A percentile compares a stretch with the other conserved stretches of the same genome.
phyloP scores from a whole-genome alignment of 2,888 invertebrate species.

The Panorpa germanica region DNA sequence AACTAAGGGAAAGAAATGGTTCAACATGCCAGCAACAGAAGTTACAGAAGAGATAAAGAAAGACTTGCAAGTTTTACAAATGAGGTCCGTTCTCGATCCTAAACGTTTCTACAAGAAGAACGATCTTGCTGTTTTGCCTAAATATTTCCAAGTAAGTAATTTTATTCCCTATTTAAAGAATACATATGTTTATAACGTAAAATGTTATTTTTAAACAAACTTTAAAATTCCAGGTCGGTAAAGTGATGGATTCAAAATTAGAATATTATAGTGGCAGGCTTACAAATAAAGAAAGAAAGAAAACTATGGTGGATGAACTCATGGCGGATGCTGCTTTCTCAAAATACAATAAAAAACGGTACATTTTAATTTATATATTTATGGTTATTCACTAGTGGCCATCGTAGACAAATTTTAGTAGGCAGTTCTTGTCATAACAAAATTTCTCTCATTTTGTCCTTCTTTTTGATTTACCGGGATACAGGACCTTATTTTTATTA shows the following conservation, averaged over 20 bases:
- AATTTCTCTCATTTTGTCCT: too few relatives aligned
- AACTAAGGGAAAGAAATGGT: constrained; percentile 81
- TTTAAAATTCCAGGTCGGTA: constrained; percentile 39
- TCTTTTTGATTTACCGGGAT: too few relatives aligned
- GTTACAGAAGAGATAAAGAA: constrained; percentile 73
- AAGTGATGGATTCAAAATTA: constrained; percentile 63
- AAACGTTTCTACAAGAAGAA: constrained; percentile 92
- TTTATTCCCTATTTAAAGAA: constrained; percentile 8
- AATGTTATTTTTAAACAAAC: constrained; percentile 8
- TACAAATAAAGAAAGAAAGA: constrained; percentile 71
- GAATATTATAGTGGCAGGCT: constrained; percentile 76
- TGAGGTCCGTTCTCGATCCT: constrained; percentile 82
- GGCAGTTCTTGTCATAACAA: too few relatives aligned
- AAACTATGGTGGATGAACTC: constrained; percentile 84
- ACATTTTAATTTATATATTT: too few relatives aligned
- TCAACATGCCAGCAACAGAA: constrained; percentile 72
- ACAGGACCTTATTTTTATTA: too few relatives aligned
- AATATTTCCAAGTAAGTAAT: constrained; percentile 69
- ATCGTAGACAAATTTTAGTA: too few relatives aligned
- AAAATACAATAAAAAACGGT: constrained; percentile 61
- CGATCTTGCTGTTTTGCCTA: constrained; percentile 69
- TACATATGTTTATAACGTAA: constrained; percentile 8
- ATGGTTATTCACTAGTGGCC: too few relatives aligned
- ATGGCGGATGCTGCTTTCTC: constrained; percentile 75
- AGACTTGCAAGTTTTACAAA: constrained; percentile 76